Base-by-base conservation (phyloP, 2,797 vertebrate genomes). In the Columba guinea region DNA sequence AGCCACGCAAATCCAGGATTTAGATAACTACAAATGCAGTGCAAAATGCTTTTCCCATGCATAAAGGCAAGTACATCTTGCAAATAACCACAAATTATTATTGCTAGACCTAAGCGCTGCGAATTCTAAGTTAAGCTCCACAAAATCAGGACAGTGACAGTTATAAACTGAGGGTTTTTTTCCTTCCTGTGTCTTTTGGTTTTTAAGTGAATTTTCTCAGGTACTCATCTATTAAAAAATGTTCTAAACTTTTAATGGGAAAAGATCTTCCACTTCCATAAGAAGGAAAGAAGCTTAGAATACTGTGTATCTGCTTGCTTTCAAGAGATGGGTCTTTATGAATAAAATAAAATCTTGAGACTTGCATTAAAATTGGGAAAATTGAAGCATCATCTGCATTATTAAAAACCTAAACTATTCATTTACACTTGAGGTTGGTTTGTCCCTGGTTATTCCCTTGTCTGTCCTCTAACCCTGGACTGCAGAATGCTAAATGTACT, bases 1-100 rank as follows among this genome's bases (percentile, higher is more conserved):
- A 52, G 5, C 14, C 44, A 37, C 1, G 0, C n/a, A 55, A 55
- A 4, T 9, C 4, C 58, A 37, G 39, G 48, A 10, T 10, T 60
- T 11, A 16, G 34, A 12, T 7, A 58, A 17, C 8, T 3, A 4
- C 13, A 55, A 27, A 14, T 1, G 21, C 48, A 39, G 28, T 0
- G 3, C 41, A 7, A 15, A 4, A 11, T 17, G 37, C 4, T 81
- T 44, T 32, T 64, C 8, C 16, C 4, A 10, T 8, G 37, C 27
- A 11, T 4, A 13, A 56, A 52, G 27, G 32, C 11, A 58, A 46
- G 26, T 15, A 22, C 4, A 2, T 17, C 5, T 3, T 41, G 41
- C 48, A 77, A 89, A 74, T 28, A 70, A 26, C 5, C 4, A 21
- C 13, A 30, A 88, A 52, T 32, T 26, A 24, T 26, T 21, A 7